phyloP scores from a whole-genome alignment of 2,113 vertebrate species.

The Phalacrocorax aristotelis region DNA sequence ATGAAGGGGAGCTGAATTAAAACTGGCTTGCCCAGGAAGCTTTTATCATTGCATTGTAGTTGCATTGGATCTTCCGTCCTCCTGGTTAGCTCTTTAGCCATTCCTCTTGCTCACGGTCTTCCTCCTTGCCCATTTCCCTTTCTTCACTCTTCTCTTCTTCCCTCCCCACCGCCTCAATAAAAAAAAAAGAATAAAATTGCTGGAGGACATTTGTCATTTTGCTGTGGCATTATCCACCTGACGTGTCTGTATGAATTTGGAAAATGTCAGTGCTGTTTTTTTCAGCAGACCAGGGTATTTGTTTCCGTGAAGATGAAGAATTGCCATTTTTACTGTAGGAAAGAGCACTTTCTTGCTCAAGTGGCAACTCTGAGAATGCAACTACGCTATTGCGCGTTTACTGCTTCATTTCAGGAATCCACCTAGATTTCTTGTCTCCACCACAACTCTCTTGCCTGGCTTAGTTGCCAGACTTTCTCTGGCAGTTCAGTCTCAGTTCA shows the following conservation, averaged over 20 bases:
- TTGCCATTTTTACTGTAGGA: neutral
- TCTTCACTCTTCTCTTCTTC: neutral
- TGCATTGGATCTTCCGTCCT: neutral
- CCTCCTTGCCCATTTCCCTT: neutral
- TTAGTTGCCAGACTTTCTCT: neutral
- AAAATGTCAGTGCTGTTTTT: neutral
- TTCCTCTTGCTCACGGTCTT: neutral
- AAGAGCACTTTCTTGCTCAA: neutral
- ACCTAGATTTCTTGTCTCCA: neutral
- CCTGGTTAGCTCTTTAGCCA: neutral
- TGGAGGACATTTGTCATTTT: neutral
- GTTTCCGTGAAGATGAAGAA: neutral
- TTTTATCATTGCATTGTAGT: neutral
- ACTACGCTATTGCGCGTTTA: neutral
- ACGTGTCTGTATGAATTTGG: neutral
- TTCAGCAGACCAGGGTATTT: neutral
- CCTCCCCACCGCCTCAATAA: neutral
- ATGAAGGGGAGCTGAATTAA: neutral
- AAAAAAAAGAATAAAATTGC: neutral
- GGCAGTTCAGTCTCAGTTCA: neutral
- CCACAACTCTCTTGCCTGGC: neutral
- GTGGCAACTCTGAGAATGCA: neutral
- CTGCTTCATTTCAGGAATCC: neutral
- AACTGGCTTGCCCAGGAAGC: neutral
- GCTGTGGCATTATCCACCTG: neutral